Evolutionary conservation across 1,140 invertebrate genomes (phyloP).

Genomic region (Heliconius congener): DNA sequence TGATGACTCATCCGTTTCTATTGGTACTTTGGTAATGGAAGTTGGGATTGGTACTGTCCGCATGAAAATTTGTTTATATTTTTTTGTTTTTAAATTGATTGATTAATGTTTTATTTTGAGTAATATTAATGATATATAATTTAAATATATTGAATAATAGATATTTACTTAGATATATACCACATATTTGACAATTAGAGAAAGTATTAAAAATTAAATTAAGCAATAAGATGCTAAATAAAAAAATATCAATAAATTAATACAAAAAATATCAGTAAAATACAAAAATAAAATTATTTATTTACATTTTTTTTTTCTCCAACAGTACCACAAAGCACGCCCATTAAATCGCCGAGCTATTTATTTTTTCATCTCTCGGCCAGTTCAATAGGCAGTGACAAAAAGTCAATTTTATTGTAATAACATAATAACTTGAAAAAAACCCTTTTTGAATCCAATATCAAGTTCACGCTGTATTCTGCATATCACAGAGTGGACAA

Average conservation of each 20-base stretch:
- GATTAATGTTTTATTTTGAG: neutral
- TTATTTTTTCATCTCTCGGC: conserved; percentile 33
- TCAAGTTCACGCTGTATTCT: neutral
- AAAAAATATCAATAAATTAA: neutral
- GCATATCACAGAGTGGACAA: no score
- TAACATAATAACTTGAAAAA: neutral
- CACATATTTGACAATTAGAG: neutral
- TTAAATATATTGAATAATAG: neutral
- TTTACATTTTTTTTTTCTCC: conserved; percentile 18
- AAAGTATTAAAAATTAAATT: neutral
- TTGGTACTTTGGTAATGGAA: conserved; percentile 64
- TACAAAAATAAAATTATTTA: neutral
- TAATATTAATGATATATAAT: neutral
- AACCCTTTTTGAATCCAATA: neutral
- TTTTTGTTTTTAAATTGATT: neutral
- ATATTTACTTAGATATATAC: neutral
- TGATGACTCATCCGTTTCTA: conserved; percentile 77
- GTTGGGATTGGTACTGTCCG: conserved; percentile 53
- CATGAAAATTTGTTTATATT: conserved; percentile 28
- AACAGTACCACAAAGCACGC: conserved; percentile 30
- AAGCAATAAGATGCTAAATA: neutral
- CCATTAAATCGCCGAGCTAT: conserved; percentile 36
- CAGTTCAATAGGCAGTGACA: conserved; percentile 35
- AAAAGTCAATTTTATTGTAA: conserved; percentile 33
- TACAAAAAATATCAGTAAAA: neutral